Conservation (phyloP, 1,140 invertebrate genomes). For the Eumeta japonica region DNA sequence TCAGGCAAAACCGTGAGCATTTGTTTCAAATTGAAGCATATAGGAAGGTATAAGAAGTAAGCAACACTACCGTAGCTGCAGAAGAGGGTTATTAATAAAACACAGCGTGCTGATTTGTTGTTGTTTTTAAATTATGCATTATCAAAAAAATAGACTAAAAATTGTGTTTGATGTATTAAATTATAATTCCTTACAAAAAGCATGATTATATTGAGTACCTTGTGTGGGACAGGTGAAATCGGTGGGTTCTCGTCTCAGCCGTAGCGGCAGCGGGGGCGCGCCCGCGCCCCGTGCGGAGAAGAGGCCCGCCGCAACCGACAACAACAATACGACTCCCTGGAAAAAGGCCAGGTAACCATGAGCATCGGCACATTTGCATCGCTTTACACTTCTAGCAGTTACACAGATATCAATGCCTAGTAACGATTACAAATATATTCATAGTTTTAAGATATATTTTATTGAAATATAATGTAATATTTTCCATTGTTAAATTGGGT, state of each 20-base stretch:
- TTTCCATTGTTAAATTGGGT: too few relatives aligned
- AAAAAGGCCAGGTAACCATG: constrained; percentile 46
- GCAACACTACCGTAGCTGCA: too few relatives aligned
- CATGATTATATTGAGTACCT: not conserved
- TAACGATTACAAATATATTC: too few relatives aligned
- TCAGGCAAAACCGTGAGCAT: too few relatives aligned
- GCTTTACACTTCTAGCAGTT: too few relatives aligned
- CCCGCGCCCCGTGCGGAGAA: constrained; percentile 9
- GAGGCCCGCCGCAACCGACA: constrained; percentile 19
- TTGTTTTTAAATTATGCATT: not conserved
- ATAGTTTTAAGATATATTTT: too few relatives aligned
- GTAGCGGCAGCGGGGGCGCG: constrained; percentile 14
- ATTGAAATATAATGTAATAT: too few relatives aligned
- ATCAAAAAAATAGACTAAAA: not conserved
- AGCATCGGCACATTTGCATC: too few relatives aligned
- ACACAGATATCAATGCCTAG: too few relatives aligned
- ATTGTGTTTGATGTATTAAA: not conserved
- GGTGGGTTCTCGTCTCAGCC: constrained; percentile 37
- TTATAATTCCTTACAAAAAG: not conserved
- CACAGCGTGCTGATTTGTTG: not conserved
- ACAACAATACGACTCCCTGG: constrained; percentile 36
- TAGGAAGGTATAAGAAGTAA: too few relatives aligned
- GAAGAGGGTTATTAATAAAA: not conserved
- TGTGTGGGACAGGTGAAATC: constrained; percentile 40
- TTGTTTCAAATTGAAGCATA: too few relatives aligned